A percentile compares a stretch with the other conserved stretches of the same genome.
Evolutionary conservation across 2,797 vertebrate genomes (phyloP).

Genomic region (Enteromius trimaculatus): DNA sequence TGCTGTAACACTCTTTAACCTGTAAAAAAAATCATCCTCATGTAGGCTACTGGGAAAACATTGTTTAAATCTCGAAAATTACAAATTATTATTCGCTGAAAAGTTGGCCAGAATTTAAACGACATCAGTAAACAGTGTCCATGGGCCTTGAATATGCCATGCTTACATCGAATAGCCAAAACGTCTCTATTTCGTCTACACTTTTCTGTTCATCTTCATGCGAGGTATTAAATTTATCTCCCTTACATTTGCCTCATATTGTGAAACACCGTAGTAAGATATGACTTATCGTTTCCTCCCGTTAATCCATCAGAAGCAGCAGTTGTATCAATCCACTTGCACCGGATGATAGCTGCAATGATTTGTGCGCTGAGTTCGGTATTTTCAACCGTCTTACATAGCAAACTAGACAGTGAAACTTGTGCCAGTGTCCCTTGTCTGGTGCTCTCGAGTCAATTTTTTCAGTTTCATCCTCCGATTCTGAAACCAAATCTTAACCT

Average conservation of each 20-base stretch:
- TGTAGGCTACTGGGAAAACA: background rate
- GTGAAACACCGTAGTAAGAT: constrained; percentile 3
- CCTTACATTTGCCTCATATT: constrained; percentile 10
- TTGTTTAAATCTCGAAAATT: constrained; percentile 44
- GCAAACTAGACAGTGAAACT: constrained; percentile 49
- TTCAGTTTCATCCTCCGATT: constrained; percentile 63
- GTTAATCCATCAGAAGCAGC: constrained; percentile 32
- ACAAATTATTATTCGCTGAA: background rate
- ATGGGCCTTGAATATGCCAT: background rate
- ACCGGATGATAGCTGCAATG: constrained; percentile 10
- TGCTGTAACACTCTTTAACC: background rate
- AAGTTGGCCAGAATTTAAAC: background rate
- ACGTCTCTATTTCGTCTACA: background rate
- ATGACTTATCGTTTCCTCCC: constrained; percentile 2
- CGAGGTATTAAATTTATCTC: constrained; percentile 1
- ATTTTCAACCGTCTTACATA: constrained; percentile 10
- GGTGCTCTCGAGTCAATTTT: constrained; percentile 56
- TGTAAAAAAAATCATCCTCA: constrained; percentile 43
- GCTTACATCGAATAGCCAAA: background rate
- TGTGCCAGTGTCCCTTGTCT: constrained; percentile 34
- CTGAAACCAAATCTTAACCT: constrained; percentile 62
- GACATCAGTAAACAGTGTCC: background rate
- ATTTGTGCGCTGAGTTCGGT: constrained; percentile 22
- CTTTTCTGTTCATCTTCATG: constrained; percentile 6
- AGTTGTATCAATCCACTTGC: constrained; percentile 26